Evolutionary conservation across 1,140 invertebrate genomes (phyloP).

Genomic region (Drosophila bocki): DNA sequence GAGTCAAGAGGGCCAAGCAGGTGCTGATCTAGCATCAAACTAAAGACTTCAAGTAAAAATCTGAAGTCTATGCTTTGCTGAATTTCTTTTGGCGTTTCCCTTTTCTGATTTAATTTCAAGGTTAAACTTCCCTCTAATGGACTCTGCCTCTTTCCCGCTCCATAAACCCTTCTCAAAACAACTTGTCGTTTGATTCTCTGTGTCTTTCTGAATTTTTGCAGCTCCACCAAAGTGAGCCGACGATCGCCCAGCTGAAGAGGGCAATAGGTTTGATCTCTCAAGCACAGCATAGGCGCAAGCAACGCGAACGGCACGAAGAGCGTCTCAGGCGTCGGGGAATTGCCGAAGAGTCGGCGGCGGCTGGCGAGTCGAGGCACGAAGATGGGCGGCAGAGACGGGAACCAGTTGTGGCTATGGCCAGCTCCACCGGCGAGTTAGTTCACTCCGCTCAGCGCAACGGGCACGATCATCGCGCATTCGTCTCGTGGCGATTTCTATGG

Average conservation of each 20-base stretch:
- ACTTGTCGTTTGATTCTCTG: constrained; percentile 2
- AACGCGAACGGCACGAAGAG: constrained; percentile 61
- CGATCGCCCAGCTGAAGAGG: constrained; percentile 75
- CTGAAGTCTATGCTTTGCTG: not conserved
- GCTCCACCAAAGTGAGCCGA: constrained; percentile 73
- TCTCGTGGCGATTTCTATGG: constrained; percentile 90
- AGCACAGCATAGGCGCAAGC: constrained; percentile 67
- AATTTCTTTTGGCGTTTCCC: not conserved
- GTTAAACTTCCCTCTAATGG: constrained; percentile 1
- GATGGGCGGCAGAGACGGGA: constrained; percentile 32
- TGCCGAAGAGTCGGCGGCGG: constrained; percentile 40
- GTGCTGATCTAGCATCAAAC: not conserved
- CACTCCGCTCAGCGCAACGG: constrained; percentile 74
- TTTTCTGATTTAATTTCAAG: constrained; percentile 1
- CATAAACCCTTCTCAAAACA: not conserved
- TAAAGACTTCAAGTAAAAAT: not conserved
- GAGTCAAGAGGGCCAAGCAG: not conserved
- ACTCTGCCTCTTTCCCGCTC: not conserved
- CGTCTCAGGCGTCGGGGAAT: constrained; percentile 48
- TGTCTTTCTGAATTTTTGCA: constrained; percentile 25
- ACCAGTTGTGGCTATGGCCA: constrained; percentile 52
- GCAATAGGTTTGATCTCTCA: constrained; percentile 69
- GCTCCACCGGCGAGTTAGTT: constrained; percentile 80
- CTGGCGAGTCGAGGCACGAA: constrained; percentile 29
- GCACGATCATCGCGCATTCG: constrained; percentile 84